Base-by-base conservation (phyloP, 2,113 vertebrate genomes). In the Calyptomena viridis region DNA sequence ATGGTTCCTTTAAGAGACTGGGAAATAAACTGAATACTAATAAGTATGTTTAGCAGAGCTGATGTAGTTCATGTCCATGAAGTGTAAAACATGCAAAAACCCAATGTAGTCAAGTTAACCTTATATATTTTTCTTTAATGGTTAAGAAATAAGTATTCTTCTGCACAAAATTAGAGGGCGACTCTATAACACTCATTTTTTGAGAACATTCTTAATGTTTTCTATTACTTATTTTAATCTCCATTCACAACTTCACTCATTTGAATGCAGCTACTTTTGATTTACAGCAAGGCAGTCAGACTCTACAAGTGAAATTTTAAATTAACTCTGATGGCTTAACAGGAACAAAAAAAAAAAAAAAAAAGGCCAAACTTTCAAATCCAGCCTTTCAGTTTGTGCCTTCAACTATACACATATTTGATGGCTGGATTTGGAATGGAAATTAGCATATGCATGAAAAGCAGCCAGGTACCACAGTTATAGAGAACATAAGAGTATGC, bases 1-100 rank as follows among this genome's bases (percentile, higher is more conserved):
- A 68, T 88, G 94, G 49, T 76, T 96, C 84, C 87, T 96, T 97
- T 74, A 95, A 97, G 69, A 92, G 88, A 94, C 15, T 60, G 86
- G 93, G 82, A 95, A 97, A 94, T 91, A 97, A 97, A 98, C 87
- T 86, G 95, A 96, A 91, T 83, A 69, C 62, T 97, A 97, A 96
- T 96, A 94, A 97, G 92, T 69, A 59, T 25, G 37, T 95, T 98
- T 92, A 96, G 86, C 79, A 95, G 80, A 96, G 94, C 52, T 87
- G 91, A 96, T 96, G 97, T 92, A 93, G 83, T 95, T 83, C 9
- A 50, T 28, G 87, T 75, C 90, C 89, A 83, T 52, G 55, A 96
- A 95, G 83, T 50, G 50, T 79, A 94, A 90, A 97, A 94, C 47
- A 93, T 72, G 40, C 27, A 85, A 84, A 72, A 90, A 11, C 5